Percentiles rank a stretch among this genome's conserved stretches.
phyloP scores from a whole-genome alignment of 1,140 invertebrate genomes.

The Drosophila triauraria region DNA sequence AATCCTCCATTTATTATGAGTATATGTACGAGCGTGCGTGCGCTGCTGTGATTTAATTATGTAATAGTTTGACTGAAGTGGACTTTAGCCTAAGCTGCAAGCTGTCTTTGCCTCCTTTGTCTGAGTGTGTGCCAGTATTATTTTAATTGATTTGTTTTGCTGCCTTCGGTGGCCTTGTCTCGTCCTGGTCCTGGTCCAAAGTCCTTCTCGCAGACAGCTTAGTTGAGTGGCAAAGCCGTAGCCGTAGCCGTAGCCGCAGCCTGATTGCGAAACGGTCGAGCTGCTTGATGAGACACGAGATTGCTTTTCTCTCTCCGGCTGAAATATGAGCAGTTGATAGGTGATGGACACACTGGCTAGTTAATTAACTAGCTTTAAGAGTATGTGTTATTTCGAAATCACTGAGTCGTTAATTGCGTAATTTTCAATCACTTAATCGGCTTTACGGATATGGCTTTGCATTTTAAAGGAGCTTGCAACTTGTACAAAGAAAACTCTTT shows the following conservation, averaged over 20 bases:
- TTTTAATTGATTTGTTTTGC: conserved; percentile 83
- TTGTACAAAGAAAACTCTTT: too few species aligned
- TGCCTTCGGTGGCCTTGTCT: conserved; percentile 39
- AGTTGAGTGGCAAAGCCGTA: conserved; percentile 32
- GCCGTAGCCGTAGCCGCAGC: conserved; percentile 33
- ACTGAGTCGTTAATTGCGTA: conserved; percentile 4
- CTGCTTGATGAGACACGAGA: conserved; percentile 40
- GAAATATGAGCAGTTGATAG: conserved; percentile 35
- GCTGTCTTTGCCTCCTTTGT: conserved; percentile 9
- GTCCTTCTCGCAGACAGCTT: conserved; percentile 55
- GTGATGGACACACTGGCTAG: conserved; percentile 14
- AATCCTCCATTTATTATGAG: conserved; percentile 82
- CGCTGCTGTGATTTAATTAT: conserved; percentile 77
- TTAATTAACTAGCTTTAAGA: conserved; percentile 34
- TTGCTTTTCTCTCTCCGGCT: conserved; percentile 12
- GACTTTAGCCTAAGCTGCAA: conserved; percentile 66
- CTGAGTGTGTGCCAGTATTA: conserved; percentile 29
- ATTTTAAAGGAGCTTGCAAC: conserved; percentile 1
- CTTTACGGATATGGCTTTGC: neutral
- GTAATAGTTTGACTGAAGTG: conserved; percentile 82
- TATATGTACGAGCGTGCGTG: conserved; percentile 35
- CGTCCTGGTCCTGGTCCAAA: conserved; percentile 42
- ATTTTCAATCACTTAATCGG: neutral
- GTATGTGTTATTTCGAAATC: neutral
- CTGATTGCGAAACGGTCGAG: conserved; percentile 51